phyloP scores from a whole-genome alignment of 2,797 vertebrate species.

The Phrynocephalus vlangalii region DNA sequence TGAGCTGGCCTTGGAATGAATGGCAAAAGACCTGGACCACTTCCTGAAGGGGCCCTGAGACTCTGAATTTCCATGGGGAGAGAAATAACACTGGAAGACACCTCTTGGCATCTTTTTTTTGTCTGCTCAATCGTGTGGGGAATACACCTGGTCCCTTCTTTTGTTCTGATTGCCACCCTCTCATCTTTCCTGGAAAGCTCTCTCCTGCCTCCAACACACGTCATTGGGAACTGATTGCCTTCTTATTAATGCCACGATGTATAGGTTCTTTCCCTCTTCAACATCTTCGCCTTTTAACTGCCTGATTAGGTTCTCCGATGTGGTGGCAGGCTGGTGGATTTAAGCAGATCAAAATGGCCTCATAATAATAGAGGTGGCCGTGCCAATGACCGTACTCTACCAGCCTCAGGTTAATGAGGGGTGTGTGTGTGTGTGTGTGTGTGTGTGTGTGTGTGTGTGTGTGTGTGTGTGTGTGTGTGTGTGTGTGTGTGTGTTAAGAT shows the following conservation, averaged over 20 bases:
- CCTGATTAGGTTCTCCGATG: constrained; percentile 36
- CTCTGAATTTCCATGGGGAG: background rate
- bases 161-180: background rate
- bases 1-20: background rate
- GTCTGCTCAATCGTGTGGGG: background rate
- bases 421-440: too few relatives aligned
- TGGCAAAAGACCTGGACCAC: background rate
- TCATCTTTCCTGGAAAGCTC: background rate
- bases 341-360: constrained; percentile 42
- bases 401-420: constrained; percentile 28
- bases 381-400: constrained; percentile 13
- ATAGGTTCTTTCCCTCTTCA: background rate
- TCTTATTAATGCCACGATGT: constrained; percentile 5
- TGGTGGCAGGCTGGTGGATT: constrained; percentile 30
- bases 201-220: too few relatives aligned
- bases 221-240: background rate
- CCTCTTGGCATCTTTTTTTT: too few relatives aligned
- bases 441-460: too few relatives aligned
- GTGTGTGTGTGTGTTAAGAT: background rate
- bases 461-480: too few relatives aligned
- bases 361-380: background rate
- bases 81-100: background rate
- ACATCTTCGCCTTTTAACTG: constrained; percentile 23
- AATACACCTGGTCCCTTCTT: background rate
- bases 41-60: background rate